These are phyloP conservation scores for Morpho achilles DNA, from an alignment of 2,888 invertebrate species.

Conservation along the genomic window DNA sequence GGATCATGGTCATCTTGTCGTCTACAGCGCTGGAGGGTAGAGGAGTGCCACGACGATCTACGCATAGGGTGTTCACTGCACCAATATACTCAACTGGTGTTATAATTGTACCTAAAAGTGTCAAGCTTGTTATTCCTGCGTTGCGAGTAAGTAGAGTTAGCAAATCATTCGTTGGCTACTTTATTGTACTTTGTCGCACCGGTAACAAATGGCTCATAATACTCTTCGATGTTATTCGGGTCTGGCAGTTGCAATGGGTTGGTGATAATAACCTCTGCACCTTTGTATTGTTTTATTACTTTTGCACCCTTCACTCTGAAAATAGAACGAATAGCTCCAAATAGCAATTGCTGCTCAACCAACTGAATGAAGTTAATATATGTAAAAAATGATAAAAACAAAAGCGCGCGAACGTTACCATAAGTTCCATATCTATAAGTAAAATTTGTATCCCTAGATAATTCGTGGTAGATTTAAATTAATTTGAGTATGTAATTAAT, in stretches of 20 bases:
- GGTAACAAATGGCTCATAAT: slow-evolving; percentile 91
- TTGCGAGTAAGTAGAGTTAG: too few relatives aligned
- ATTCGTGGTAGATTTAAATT: too few relatives aligned
- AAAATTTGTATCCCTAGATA: too few relatives aligned
- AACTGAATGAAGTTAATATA: too few relatives aligned
- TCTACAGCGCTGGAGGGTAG: slow-evolving; percentile 88
- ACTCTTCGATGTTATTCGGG: slow-evolving; percentile 82
- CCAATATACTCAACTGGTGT: slow-evolving; percentile 88
- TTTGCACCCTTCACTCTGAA: slow-evolving; percentile 87
- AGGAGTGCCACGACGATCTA: slow-evolving; percentile 83
- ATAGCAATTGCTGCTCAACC: too few relatives aligned
- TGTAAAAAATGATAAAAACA: too few relatives aligned
- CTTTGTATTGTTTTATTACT: slow-evolving; percentile 81
- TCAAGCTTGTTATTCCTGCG: neutral
- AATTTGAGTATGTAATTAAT: neutral
- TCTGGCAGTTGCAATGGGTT: slow-evolving; percentile 89
- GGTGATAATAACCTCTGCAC: slow-evolving; percentile 81
- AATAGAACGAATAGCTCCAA: slow-evolving; percentile 37
- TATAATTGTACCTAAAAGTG: slow-evolving; percentile 87
- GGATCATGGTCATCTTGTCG: slow-evolving; percentile 88
- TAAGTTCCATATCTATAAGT: too few relatives aligned
- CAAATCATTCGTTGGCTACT: neutral
- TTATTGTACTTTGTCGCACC: slow-evolving; percentile 65
- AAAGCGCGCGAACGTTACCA: too few relatives aligned
- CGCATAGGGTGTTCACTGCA: slow-evolving; percentile 84